A percentile compares a stretch with the other conserved stretches of the same genome.
phyloP scores from a whole-genome alignment of 1,140 invertebrate genomes.

The Zophobas atratus region DNA sequence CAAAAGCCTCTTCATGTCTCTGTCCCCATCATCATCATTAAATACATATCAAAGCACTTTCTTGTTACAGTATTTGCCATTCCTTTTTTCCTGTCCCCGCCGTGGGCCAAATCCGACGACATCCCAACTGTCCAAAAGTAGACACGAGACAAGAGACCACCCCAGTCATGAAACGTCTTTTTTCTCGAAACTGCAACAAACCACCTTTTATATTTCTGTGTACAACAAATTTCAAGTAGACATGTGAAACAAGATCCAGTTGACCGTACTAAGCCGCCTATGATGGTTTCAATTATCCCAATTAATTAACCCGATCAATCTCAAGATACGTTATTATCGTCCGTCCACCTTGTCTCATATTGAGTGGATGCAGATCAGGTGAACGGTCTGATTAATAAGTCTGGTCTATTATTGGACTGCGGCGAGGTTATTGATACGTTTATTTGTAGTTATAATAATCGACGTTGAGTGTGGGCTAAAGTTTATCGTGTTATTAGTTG shows the following conservation, averaged over 20 bases:
- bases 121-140: conserved; percentile 13
- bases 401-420: conserved; percentile 2
- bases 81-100: background rate
- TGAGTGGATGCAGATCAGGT: background rate
- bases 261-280: conserved; percentile 49
- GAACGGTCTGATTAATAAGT: background rate
- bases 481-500: conserved; percentile 54
- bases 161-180: background rate
- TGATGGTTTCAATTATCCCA: conserved; percentile 62
- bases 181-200: conserved; percentile 48
- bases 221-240: conserved; percentile 11
- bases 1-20: background rate
- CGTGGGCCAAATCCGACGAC: conserved; percentile 20
- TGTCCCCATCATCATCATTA: conserved; percentile 2
- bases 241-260: conserved; percentile 55
- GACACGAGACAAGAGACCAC: conserved; percentile 31
- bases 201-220: background rate
- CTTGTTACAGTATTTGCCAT: background rate
- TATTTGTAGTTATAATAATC: conserved; percentile 15
- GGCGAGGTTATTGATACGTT: conserved; percentile 17
- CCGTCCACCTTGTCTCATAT: conserved; percentile 9
- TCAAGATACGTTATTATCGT: conserved; percentile 49
- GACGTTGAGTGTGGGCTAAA: conserved; percentile 44
- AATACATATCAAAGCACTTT: conserved; percentile 16
- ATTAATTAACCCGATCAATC: conserved; percentile 57